Conservation (phyloP, 2,113 vertebrate species). For the Channa maculata region DNA sequence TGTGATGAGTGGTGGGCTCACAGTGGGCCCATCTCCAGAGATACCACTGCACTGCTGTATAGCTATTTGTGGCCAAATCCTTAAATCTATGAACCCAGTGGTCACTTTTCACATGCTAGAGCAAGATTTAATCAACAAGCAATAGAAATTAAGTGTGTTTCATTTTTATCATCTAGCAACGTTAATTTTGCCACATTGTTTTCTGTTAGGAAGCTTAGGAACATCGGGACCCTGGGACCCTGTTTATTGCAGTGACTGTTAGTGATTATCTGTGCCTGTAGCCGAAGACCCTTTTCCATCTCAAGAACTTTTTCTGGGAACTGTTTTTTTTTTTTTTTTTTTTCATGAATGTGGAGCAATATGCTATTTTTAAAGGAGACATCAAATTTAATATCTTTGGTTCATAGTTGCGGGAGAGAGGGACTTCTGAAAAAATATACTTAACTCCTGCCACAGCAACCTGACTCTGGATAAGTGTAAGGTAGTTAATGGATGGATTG, state of each 20-base stretch:
- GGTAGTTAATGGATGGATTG: too few relatives aligned
- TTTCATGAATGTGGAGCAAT: background rate
- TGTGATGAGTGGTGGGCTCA: slow-evolving; percentile 26
- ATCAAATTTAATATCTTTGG: background rate
- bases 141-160: slow-evolving; percentile 39
- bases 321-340: background rate
- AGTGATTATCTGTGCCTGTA: slow-evolving; percentile 25
- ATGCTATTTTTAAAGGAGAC: background rate
- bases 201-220: slow-evolving; percentile 25
- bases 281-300: slow-evolving; percentile 51
- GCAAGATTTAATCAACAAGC: slow-evolving; percentile 36
- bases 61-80: slow-evolving; percentile 54
- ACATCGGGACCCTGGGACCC: slow-evolving; percentile 1
- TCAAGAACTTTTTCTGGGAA: slow-evolving; percentile 21
- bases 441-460: too few relatives aligned
- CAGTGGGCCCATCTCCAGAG: slow-evolving; percentile 12
- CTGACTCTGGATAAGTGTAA: too few relatives aligned
- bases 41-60: slow-evolving; percentile 52
- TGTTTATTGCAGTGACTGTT: slow-evolving; percentile 29
- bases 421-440: too few relatives aligned
- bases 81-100: slow-evolving; percentile 13
- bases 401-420: too few relatives aligned
- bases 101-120: slow-evolving; percentile 28
- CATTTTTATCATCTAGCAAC: background rate
- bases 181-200: slow-evolving; percentile 14